Evolutionary conservation across 2,888 invertebrate species (phyloP).

Genomic region (Spodoptera littoralis): DNA sequence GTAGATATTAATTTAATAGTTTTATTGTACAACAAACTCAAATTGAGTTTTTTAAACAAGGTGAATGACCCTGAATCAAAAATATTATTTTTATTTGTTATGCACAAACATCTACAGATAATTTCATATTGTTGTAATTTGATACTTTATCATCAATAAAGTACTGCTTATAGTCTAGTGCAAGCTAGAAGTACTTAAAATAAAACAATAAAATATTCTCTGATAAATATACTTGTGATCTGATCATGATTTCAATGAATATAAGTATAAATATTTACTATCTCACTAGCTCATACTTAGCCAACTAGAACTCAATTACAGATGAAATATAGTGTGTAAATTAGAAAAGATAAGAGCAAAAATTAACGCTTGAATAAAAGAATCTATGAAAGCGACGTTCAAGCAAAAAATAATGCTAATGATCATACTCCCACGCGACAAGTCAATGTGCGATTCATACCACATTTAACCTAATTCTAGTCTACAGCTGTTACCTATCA

Average conservation of each 20-base stretch:
- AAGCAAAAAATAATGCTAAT: conserved; percentile 74
- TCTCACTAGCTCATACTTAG: neutral
- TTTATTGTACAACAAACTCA: no score
- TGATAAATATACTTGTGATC: neutral
- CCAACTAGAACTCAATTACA: conserved; percentile 4
- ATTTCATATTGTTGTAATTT: no score
- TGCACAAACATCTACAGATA: no score
- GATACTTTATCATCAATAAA: no score
- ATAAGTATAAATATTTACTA: conserved; percentile 4
- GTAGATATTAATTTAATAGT: no score
- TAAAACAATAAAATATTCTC: no score
- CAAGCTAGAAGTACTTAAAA: no score
- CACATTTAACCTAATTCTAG: conserved; percentile 50
- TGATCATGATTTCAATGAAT: conserved; percentile 4
- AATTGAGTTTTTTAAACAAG: no score
- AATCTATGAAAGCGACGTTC: conserved; percentile 52
- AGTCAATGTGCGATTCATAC: conserved; percentile 45
- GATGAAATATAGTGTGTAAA: conserved; percentile 17
- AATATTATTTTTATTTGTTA: no score
- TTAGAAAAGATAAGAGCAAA: conserved; percentile 23
- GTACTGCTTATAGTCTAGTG: no score
- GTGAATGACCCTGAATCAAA: no score
- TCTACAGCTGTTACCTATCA: conserved; percentile 48
- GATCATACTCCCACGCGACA: conserved; percentile 70
- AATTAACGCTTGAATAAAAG: conserved; percentile 28